A percentile compares a stretch with the other conserved stretches of the same genome.
Conservation (phyloP, 1,140 invertebrate species). For the Brachionus manjavacas region DNA sequence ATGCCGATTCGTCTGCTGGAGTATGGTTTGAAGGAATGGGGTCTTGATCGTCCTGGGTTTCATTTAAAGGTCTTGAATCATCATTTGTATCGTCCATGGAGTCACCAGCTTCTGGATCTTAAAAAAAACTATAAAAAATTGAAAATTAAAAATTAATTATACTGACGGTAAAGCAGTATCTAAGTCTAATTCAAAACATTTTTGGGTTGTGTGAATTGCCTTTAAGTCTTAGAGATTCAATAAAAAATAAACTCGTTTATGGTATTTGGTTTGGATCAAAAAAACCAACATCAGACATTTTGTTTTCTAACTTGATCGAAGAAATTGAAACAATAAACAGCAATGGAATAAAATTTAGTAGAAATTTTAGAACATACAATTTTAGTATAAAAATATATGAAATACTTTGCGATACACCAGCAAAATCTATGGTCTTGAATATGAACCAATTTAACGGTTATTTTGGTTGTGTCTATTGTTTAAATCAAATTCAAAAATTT, state of each 20-base stretch:
- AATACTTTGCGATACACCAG: conserved; percentile 4
- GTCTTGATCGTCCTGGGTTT: not conserved
- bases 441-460: conserved; percentile 15
- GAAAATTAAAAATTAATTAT: conserved; percentile 2
- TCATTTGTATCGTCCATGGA: not conserved
- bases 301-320: not conserved
- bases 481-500: not conserved
- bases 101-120: not conserved
- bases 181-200: conserved; percentile 3
- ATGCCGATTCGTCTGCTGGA: not conserved
- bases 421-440: not conserved
- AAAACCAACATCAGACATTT: conserved; percentile 1
- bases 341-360: not conserved
- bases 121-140: not conserved
- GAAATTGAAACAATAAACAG: not conserved
- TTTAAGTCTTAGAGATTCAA: no score
- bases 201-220: no score
- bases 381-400: no score
- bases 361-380: not conserved
- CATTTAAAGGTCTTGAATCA: not conserved
- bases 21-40: not conserved
- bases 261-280: no score
- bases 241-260: no score
- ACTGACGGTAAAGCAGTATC: not conserved
- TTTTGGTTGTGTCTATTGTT: not conserved